Conservation (phyloP, 2,888 invertebrate species). For the Drosophila merina region DNA sequence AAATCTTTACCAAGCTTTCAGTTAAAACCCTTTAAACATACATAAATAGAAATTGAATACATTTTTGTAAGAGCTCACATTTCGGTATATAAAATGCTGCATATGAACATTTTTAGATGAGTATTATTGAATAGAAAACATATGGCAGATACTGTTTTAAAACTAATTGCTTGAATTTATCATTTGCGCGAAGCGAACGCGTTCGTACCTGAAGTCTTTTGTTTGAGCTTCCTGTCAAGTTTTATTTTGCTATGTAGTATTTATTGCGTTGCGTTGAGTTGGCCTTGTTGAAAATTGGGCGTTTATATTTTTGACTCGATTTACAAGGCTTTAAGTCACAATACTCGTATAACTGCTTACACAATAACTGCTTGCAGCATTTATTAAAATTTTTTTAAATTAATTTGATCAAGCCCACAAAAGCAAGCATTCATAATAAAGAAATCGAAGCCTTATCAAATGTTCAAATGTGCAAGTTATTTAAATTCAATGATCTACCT, state of each 20-base stretch:
- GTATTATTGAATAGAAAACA: background rate
- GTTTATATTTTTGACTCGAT: background rate
- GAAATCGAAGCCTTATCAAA: background rate
- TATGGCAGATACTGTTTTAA: background rate
- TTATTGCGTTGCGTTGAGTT: conserved; percentile 47
- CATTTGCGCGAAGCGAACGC: conserved; percentile 17
- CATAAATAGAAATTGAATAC: too few species aligned
- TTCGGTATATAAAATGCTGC: too few species aligned
- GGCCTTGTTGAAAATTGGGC: conserved; percentile 40
- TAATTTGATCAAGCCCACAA: background rate
- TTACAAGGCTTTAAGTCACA: background rate
- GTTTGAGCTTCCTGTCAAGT: conserved; percentile 43
- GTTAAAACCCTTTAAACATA: too few species aligned
- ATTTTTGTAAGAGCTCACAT: too few species aligned
- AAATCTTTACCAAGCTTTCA: too few species aligned
- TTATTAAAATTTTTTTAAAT: too few species aligned
- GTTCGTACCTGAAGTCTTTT: conserved; percentile 67
- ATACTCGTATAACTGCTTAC: background rate
- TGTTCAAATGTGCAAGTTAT: conserved; percentile 6
- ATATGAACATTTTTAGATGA: too few species aligned
- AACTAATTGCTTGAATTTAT: background rate
- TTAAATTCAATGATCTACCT: conserved; percentile 10
- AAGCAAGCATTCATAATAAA: background rate
- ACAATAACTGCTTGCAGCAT: too few species aligned
- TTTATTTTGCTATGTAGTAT: conserved; percentile 16